A percentile compares a stretch with the other conserved stretches of the same genome.
Evolutionary conservation across 1,140 invertebrate genomes (phyloP).

Genomic region (Scaptomyza montana): DNA sequence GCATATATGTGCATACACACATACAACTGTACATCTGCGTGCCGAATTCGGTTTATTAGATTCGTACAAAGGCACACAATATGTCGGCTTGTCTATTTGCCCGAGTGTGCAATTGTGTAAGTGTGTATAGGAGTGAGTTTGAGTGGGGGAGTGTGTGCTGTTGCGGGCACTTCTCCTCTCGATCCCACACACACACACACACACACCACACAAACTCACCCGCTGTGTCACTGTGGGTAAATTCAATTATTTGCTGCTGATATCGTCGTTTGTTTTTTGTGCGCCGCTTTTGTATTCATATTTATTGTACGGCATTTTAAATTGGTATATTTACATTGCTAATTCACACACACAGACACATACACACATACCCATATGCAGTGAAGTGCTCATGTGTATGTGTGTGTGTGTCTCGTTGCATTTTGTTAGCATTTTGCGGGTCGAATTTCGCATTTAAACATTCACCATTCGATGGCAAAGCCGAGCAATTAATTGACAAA

Average conservation of each 20-base stretch:
- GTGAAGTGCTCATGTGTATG: neutral
- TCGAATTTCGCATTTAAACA: constrained; percentile 39
- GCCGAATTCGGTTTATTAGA: constrained; percentile 79
- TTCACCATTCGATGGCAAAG: constrained; percentile 39
- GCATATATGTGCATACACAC: constrained; percentile 53
- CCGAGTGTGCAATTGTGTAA: constrained; percentile 9
- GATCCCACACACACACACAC: neutral
- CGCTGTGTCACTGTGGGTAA: constrained; percentile 60
- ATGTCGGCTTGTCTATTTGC: constrained; percentile 43
- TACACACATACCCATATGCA: constrained; percentile 35
- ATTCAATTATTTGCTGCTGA: constrained; percentile 80
- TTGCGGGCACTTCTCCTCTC: constrained; percentile 44
- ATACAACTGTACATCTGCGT: constrained; percentile 25
- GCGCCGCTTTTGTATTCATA: constrained; percentile 73
- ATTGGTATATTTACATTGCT: constrained; percentile 82
- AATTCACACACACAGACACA: constrained; percentile 73
- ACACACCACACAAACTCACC: neutral
- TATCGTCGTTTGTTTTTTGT: constrained; percentile 78
- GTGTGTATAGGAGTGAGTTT: neutral
- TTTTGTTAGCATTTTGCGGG: constrained; percentile 24
- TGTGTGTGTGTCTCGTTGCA: constrained; percentile 23
- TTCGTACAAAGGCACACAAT: constrained; percentile 76
- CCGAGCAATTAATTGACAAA: constrained; percentile 79
- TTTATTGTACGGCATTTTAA: constrained; percentile 80
- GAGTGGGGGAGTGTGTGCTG: constrained; percentile 1